Conservation (phyloP, 2,888 invertebrate species). For the Bimastos eiseni region DNA sequence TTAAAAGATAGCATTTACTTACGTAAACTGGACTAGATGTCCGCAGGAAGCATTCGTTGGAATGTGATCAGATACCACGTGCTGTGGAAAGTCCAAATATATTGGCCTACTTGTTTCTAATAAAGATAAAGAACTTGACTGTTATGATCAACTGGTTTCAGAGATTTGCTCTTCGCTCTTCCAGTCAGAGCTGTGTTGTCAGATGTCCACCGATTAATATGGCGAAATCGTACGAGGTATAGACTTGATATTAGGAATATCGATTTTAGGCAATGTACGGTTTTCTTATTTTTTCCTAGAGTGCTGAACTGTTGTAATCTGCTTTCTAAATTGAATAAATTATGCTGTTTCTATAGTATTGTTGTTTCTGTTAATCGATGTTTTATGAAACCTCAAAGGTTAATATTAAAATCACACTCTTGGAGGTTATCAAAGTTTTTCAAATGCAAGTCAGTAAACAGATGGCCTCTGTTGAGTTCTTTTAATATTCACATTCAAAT, state of each 20-base stretch:
- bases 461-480: too few relatives aligned
- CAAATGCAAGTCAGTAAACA: not conserved
- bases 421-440: not conserved
- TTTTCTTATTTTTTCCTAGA: not conserved
- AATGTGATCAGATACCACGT: not conserved
- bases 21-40: not conserved
- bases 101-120: not conserved
- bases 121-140: not conserved
- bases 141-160: conserved; percentile 14
- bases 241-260: not conserved
- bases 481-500: too few relatives aligned
- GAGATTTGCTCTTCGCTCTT: conserved; percentile 15
- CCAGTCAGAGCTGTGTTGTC: not conserved
- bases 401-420: not conserved
- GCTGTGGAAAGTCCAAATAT: conserved; percentile 13
- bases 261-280: not conserved
- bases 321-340: not conserved
- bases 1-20: not conserved
- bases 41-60: not conserved
- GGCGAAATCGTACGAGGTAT: conserved; percentile 8
- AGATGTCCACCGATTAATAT: not conserved
- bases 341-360: not conserved
- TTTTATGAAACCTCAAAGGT: not conserved
- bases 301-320: not conserved
- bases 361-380: too few relatives aligned